Percentiles rank a stretch among this genome's conserved stretches.
Conservation (phyloP, 64 coral and sea anemone genomes). For the Trachythela sp. region DNA sequence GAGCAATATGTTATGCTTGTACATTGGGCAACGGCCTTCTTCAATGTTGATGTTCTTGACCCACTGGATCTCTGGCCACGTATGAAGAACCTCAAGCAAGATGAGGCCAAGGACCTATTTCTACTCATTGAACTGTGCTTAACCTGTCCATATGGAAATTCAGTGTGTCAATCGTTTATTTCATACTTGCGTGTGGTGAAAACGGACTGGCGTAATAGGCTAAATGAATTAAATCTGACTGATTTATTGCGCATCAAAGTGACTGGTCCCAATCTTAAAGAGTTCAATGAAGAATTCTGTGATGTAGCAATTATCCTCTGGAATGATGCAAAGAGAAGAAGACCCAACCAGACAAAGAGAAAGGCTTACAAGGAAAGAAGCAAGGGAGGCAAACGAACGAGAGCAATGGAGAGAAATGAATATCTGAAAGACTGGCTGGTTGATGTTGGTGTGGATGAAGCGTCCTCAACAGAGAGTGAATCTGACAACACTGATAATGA, state of each 20-base stretch:
- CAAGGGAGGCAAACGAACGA: conserved; percentile 45
- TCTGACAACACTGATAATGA: conserved; percentile 31
- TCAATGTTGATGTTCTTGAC: conserved; percentile 45
- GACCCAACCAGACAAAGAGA: conserved; percentile 51
- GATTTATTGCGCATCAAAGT: conserved; percentile 55
- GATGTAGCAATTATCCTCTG: conserved; percentile 52
- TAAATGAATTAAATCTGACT: conserved; percentile 50
- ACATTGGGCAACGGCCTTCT: conserved; percentile 52
- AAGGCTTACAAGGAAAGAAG: conserved; percentile 47
- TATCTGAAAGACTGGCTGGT: conserved; percentile 49
- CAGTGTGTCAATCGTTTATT: conserved; percentile 53
- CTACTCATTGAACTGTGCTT: conserved; percentile 52
- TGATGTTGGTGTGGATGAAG: conserved; percentile 44
- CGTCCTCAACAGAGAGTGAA: conserved; percentile 27
- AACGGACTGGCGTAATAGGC: too few species aligned
- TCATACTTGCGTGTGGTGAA: conserved; percentile 51
- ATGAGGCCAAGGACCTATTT: conserved; percentile 49
- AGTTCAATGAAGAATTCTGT: conserved; percentile 36
- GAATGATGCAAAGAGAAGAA: conserved; percentile 24
- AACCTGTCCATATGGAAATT: conserved; percentile 58
- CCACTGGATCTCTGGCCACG: conserved; percentile 60
- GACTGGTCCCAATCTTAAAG: conserved; percentile 37
- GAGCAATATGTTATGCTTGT: conserved; percentile 53
- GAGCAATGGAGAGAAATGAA: conserved; percentile 49
- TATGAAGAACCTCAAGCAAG: conserved; percentile 49